Evolutionary conservation across 2,797 vertebrate genomes (phyloP).

Genomic region (Taenioides sp.): DNA sequence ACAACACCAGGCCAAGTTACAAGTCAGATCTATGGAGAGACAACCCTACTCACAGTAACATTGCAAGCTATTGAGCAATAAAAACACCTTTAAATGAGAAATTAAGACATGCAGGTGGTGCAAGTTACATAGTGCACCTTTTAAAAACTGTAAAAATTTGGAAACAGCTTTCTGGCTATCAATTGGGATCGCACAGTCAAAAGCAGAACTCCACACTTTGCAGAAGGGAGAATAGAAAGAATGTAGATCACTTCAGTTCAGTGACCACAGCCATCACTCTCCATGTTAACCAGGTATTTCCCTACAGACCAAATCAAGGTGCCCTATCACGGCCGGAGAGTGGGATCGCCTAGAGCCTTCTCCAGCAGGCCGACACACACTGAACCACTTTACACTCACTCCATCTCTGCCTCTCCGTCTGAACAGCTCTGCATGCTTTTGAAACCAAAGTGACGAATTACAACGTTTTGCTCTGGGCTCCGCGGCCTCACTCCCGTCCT

Average conservation of each 20-base stretch:
- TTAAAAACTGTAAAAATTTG: background rate
- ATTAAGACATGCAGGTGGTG: no score
- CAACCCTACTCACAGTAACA: no score
- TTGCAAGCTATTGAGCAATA: no score
- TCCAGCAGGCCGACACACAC: conserved; percentile 53
- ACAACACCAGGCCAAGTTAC: no score
- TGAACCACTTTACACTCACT: conserved; percentile 51
- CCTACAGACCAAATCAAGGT: conserved; percentile 59
- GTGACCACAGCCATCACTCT: conserved; percentile 53
- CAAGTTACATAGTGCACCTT: no score
- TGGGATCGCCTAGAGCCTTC: conserved; percentile 53
- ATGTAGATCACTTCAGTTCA: conserved; percentile 50
- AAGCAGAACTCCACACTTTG: conserved; percentile 27
- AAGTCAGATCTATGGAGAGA: no score
- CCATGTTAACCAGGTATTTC: conserved; percentile 57
- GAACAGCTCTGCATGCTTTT: conserved; percentile 39
- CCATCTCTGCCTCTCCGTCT: conserved; percentile 58
- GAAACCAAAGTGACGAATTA: conserved; percentile 63
- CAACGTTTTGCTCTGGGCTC: conserved; percentile 59
- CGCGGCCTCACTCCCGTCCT: conserved; percentile 38
- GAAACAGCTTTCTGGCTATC: background rate
- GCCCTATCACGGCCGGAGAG: conserved; percentile 61
- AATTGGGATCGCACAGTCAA: conserved; percentile 33
- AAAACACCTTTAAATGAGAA: no score
- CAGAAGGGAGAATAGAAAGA: conserved; percentile 11